Percentiles rank a stretch among this genome's conserved stretches.
Evolutionary conservation across 2,797 vertebrate species (phyloP).

Genomic region (Acanthurus lineatus): DNA sequence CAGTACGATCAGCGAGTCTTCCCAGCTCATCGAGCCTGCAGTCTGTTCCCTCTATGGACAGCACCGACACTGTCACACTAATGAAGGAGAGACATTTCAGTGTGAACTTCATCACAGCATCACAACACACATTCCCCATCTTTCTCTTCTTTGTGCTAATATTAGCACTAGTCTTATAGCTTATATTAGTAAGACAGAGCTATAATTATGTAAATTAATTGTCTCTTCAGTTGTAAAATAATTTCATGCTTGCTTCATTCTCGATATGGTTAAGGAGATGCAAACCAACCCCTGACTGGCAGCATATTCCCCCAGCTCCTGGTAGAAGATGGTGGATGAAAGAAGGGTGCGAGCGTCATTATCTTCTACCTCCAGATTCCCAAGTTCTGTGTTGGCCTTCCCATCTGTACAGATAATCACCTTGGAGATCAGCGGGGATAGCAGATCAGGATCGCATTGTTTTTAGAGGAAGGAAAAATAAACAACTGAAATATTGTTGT

Average conservation of each 20-base stretch:
- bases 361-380: slow-evolving; percentile 81
- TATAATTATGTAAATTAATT: slow-evolving; percentile 1
- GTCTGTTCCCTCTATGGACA: slow-evolving; percentile 85
- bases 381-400: slow-evolving; percentile 84
- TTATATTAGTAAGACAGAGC: background rate
- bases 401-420: slow-evolving; percentile 87
- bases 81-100: slow-evolving; percentile 43
- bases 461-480: background rate
- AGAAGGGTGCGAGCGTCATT: slow-evolving; percentile 71
- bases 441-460: slow-evolving; percentile 26
- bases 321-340: slow-evolving; percentile 86
- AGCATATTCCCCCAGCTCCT: slow-evolving; percentile 82
- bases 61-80: slow-evolving; percentile 84
- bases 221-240: background rate
- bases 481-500: background rate
- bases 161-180: background rate
- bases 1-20: slow-evolving; percentile 81
- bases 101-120: slow-evolving; percentile 23
- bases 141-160: background rate
- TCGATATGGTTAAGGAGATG: background rate
- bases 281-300: slow-evolving; percentile 74
- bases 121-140: slow-evolving; percentile 3
- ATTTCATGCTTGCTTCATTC: background rate
- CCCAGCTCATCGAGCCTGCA: slow-evolving; percentile 85
- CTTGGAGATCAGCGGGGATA: slow-evolving; percentile 67